Evolutionary conservation across 2,797 vertebrate genomes (phyloP).

Genomic region (Thalassophryne amazonica): DNA sequence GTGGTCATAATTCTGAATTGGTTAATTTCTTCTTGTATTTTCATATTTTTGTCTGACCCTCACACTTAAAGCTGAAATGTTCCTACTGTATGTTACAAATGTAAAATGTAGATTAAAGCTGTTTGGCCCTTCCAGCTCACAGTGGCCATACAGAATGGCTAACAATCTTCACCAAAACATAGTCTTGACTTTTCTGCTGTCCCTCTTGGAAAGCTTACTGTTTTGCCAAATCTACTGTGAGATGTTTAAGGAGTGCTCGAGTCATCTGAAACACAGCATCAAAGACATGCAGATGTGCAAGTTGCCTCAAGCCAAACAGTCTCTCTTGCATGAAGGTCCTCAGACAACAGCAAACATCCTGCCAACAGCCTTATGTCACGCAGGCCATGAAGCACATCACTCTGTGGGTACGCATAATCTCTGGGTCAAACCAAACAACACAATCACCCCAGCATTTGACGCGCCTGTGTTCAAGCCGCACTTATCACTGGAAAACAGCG

Average conservation of each 20-base stretch:
- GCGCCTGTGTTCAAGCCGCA: conserved; percentile 28
- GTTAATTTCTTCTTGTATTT: no score
- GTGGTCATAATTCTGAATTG: no score
- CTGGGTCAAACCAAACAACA: conserved; percentile 31
- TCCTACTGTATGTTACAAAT: no score
- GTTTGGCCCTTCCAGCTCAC: no score
- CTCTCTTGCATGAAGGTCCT: conserved; percentile 32
- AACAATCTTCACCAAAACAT: no score
- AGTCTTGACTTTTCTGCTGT: no score
- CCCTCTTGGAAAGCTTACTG: conserved; percentile 1
- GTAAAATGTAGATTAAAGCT: no score
- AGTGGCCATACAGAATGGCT: no score
- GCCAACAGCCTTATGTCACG: conserved; percentile 46
- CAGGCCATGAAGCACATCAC: conserved; percentile 27
- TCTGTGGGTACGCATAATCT: conserved; percentile 29
- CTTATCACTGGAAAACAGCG: conserved; percentile 56
- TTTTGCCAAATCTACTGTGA: conserved; percentile 7
- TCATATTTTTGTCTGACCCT: no score
- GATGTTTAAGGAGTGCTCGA: conserved; percentile 11
- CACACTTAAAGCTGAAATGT: no score
- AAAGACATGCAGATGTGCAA: conserved; percentile 46
- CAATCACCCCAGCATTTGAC: conserved; percentile 26
- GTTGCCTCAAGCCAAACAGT: conserved; percentile 35
- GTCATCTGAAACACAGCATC: conserved; percentile 29
- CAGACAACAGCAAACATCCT: conserved; percentile 47